These are phyloP conservation scores for Aplodontia rufa DNA, from an alignment of 2,113 vertebrate genomes.

Conservation along the genomic window DNA sequence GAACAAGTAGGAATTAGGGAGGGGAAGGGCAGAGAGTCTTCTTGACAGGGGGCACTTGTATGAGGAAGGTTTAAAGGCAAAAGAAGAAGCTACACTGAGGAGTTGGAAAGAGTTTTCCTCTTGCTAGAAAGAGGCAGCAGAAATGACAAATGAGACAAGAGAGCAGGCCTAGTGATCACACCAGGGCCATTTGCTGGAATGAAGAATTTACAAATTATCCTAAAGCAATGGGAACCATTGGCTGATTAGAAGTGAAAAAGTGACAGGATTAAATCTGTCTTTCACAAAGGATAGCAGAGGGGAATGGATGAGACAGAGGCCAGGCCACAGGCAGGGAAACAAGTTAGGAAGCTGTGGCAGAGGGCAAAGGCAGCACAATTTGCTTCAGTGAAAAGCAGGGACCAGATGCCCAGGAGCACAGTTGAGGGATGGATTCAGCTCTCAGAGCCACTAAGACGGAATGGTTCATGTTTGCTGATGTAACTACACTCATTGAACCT, in stretches of 20 bases:
- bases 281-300: background rate
- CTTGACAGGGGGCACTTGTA: background rate
- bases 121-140: background rate
- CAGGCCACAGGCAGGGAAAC: background rate
- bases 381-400: background rate
- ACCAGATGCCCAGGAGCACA: background rate
- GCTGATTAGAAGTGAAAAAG: background rate
- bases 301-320: background rate
- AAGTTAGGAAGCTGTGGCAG: background rate
- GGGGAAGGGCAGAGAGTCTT: background rate
- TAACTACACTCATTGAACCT: conserved; percentile 78
- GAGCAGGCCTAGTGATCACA: background rate
- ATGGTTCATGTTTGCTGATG: conserved; percentile 66
- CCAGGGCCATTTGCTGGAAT: background rate
- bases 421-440: conserved; percentile 41
- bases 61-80: background rate
- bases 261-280: background rate
- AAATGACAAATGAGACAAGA: background rate
- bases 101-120: background rate
- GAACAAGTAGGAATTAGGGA: background rate
- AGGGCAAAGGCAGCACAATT: background rate
- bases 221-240: background rate
- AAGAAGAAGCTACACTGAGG: background rate
- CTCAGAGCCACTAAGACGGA: conserved; percentile 41
- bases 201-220: conserved; percentile 17